phyloP scores from a whole-genome alignment of 2,113 vertebrate species.

The Neodon shergylaensis region DNA sequence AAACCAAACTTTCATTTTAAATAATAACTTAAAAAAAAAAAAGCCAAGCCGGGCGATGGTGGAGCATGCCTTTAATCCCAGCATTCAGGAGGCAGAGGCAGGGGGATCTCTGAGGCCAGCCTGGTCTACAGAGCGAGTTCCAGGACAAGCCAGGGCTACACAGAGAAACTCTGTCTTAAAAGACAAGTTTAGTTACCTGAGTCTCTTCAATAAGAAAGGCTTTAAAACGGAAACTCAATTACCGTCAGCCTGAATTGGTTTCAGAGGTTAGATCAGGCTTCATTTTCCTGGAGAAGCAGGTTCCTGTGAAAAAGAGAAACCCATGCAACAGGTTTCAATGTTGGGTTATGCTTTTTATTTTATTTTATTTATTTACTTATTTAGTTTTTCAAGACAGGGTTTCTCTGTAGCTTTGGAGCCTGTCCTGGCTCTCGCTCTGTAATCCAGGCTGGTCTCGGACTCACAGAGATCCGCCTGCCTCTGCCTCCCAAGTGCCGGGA shows the following conservation, averaged over 20 bases:
- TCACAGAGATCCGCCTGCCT: too few relatives aligned
- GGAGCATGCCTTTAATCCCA: background rate
- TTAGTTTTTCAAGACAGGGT: too few relatives aligned
- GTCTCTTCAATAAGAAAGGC: background rate
- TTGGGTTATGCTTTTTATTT: too few relatives aligned
- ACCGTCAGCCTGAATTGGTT: background rate
- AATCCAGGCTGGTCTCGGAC: too few relatives aligned
- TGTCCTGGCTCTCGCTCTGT: too few relatives aligned
- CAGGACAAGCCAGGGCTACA: background rate
- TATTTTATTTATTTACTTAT: too few relatives aligned
- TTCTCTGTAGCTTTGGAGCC: too few relatives aligned
- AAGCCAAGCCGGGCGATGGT: background rate
- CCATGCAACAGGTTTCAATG: background rate
- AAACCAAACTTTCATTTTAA: slow-evolving; percentile 28
- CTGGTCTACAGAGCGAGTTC: background rate
- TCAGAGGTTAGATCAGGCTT: background rate
- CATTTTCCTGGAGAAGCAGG: background rate
- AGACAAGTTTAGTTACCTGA: background rate
- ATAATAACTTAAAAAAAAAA: background rate
- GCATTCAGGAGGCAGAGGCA: background rate
- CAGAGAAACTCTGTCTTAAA: background rate
- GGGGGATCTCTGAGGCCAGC: background rate
- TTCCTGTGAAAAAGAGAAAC: background rate
- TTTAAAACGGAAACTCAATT: background rate
- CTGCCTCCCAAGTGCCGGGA: too few relatives aligned